Evolutionary conservation across 2,888 invertebrate genomes (phyloP).

Genomic region (Lampropteryx suffumata): DNA sequence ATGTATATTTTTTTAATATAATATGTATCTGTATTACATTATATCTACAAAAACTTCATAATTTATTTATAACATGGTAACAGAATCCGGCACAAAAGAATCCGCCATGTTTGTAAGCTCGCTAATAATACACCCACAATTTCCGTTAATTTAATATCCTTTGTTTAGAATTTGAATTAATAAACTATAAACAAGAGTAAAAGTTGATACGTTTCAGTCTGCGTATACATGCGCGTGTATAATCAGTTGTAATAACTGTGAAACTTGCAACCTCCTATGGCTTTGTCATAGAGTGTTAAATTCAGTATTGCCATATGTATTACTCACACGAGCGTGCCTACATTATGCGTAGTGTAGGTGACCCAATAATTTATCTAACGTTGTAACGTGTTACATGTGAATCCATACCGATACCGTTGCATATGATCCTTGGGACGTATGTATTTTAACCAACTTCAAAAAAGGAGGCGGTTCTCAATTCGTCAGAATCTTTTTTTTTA

Average conservation of each 20-base stretch:
- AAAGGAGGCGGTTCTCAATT: too few relatives aligned
- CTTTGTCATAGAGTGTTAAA: conserved; percentile 5
- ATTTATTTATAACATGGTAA: neutral
- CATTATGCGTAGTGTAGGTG: too few relatives aligned
- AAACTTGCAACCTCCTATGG: conserved; percentile 9
- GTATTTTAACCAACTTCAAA: too few relatives aligned
- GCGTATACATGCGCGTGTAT: conserved; percentile 48
- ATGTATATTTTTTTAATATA: too few relatives aligned
- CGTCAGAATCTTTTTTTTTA: too few relatives aligned
- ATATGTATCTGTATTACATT: too few relatives aligned
- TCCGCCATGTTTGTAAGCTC: conserved; percentile 4
- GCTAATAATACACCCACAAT: conserved; percentile 27
- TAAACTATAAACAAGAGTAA: conserved; percentile 36
- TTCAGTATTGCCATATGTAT: neutral
- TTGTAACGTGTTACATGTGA: too few relatives aligned
- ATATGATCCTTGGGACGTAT: too few relatives aligned
- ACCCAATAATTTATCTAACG: too few relatives aligned
- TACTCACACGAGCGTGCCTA: too few relatives aligned
- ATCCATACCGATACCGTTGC: too few relatives aligned
- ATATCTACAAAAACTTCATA: too few relatives aligned
- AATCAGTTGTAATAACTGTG: conserved; percentile 17
- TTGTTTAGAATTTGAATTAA: conserved; percentile 37
- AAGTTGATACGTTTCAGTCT: conserved; percentile 44
- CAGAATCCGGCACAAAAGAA: neutral
- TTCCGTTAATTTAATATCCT: conserved; percentile 37